phyloP scores from a whole-genome alignment of 2,888 invertebrate genomes.

The Eumerus sabulonum region DNA sequence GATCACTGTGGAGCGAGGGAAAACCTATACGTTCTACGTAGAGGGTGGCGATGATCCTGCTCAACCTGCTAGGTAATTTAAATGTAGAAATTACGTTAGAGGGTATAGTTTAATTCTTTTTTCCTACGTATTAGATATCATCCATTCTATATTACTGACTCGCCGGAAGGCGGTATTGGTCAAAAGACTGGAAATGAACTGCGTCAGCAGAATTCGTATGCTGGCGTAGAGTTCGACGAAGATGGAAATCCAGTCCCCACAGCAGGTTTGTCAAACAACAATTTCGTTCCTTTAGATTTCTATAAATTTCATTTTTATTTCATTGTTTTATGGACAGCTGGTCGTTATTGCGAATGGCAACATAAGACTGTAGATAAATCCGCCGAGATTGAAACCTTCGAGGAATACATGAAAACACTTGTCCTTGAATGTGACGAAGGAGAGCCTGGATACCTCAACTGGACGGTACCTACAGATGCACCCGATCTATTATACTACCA shows the following conservation, averaged over 20 bases:
- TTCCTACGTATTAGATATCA: no score
- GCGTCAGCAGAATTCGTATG: conserved; percentile 86
- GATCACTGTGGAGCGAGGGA: conserved; percentile 91
- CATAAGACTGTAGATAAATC: conserved; percentile 89
- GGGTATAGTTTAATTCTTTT: no score
- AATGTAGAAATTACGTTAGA: not conserved
- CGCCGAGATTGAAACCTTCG: conserved; percentile 86
- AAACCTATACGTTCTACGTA: conserved; percentile 90
- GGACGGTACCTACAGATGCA: conserved; percentile 92
- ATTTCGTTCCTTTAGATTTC: no score
- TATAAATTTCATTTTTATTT: no score
- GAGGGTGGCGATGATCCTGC: conserved; percentile 91
- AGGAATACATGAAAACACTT: conserved; percentile 87
- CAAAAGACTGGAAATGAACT: conserved; percentile 87
- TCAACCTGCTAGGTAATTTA: conserved; percentile 85
- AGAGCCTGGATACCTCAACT: conserved; percentile 87
- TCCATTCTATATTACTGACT: conserved; percentile 94
- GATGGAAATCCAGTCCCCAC: conserved; percentile 90
- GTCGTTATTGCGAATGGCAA: conserved; percentile 92
- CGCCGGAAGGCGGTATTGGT: conserved; percentile 90
- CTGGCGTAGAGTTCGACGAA: conserved; percentile 88
- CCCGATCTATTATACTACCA: conserved; percentile 93
- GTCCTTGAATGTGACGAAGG: conserved; percentile 88
- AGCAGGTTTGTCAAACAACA: conserved; percentile 80
- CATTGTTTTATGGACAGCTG: conserved; percentile 82